A percentile compares a stretch with the other conserved stretches of the same genome.
These are phyloP conservation scores for Arenaria interpres DNA, from an alignment of 2,113 vertebrate genomes.

Conservation along the genomic window DNA sequence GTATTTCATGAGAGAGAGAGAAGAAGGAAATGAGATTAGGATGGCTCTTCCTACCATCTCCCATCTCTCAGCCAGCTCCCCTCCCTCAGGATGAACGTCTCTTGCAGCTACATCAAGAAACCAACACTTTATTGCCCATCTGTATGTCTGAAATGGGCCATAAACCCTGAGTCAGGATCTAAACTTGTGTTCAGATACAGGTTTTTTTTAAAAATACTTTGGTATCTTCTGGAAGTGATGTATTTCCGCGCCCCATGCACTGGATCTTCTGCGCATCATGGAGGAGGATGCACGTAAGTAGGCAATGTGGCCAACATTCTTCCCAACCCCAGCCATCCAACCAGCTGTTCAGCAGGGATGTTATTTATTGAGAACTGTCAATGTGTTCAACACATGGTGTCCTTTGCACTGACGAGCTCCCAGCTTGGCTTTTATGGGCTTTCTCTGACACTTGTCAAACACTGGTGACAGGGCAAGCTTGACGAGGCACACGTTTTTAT, in stretches of 20 bases:
- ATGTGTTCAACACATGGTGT: slow-evolving; percentile 60
- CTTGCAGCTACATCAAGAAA: neutral
- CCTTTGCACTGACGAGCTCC: neutral
- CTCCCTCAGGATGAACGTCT: neutral
- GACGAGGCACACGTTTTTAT: neutral
- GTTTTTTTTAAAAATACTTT: neutral
- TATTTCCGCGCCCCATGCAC: slow-evolving; percentile 26
- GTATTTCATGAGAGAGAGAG: neutral
- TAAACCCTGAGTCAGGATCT: neutral
- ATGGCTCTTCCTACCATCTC: neutral
- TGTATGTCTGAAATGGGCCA: neutral
- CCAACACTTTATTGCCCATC: neutral
- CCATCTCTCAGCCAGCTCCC: neutral
- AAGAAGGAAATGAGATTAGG: neutral
- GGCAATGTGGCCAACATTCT: slow-evolving; percentile 48
- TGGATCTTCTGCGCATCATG: slow-evolving; percentile 8
- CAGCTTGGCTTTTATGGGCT: neutral
- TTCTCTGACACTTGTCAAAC: slow-evolving; percentile 48
- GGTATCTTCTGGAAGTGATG: slow-evolving; percentile 29
- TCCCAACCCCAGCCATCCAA: slow-evolving; percentile 25
- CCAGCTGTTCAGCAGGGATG: slow-evolving; percentile 39
- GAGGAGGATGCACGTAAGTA: slow-evolving; percentile 45
- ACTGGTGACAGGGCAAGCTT: neutral
- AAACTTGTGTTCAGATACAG: neutral
- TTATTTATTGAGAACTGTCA: slow-evolving; percentile 50